phyloP scores from a whole-genome alignment of 2,888 invertebrate species.

The Proisotoma minuta region DNA sequence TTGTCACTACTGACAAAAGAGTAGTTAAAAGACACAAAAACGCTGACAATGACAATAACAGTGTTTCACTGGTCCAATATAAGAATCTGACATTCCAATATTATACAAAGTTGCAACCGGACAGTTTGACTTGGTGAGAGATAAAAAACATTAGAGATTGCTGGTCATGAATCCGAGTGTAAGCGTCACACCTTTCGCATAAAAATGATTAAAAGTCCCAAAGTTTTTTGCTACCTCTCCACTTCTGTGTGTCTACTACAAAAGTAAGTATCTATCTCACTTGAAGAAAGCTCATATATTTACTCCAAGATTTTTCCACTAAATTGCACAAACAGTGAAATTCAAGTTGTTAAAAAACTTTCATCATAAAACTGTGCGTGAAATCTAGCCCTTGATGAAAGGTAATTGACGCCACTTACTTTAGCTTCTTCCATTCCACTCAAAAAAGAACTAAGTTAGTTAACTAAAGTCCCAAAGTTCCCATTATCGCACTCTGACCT shows the following conservation, averaged over 20 bases:
- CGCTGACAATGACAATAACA: too few species aligned
- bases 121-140: not conserved
- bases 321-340: slow-evolving; percentile 11
- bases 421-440: not conserved
- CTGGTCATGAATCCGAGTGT: not conserved
- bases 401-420: slow-evolving; percentile 16
- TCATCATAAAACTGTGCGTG: slow-evolving; percentile 16
- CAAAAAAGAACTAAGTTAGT: not conserved
- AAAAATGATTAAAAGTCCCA: slow-evolving; percentile 25
- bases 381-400: slow-evolving; percentile 18
- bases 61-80: too few species aligned
- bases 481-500: not conserved
- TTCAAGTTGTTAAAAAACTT: slow-evolving; percentile 6
- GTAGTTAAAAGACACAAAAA: too few species aligned
- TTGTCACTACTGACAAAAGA: too few species aligned
- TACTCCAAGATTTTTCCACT: slow-evolving; percentile 13
- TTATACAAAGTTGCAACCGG: not conserved
- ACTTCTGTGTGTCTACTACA: not conserved
- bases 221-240: slow-evolving; percentile 20
- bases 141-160: not conserved
- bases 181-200: slow-evolving; percentile 8
- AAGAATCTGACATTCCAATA: not conserved
- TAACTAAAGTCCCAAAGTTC: not conserved
- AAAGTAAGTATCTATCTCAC: not conserved
- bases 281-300: not conserved